Base-by-base conservation (phyloP, 2,113 vertebrate species). In the Poeciliopsis prolifica region DNA sequence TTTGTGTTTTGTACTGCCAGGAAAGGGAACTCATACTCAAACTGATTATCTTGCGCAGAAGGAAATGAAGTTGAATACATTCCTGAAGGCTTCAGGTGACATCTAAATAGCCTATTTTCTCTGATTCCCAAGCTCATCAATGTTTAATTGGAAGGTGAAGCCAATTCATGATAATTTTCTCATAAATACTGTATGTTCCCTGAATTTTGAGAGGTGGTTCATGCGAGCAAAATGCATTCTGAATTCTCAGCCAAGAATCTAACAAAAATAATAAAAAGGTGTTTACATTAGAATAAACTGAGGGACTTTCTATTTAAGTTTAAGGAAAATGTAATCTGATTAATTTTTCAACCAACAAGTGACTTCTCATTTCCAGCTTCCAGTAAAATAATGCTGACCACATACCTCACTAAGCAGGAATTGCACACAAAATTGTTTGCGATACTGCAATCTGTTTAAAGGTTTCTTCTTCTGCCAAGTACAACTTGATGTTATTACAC, bases 401-500 rank as follows among this genome's bases (percentile, higher is more conserved):
- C 74, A 71, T 70, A 33, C 33, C 69, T 71, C n/a, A 26, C 60
- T 24, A 61, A 65, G 64, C 33, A 60, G 65, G 3, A 29, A 54
- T 37, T 22, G n/a, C 1, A 31, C 58, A 60, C 15, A 77, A 19
- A 76, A 61, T 0, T 79, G 64, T 40, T 19, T 1, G 0, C 70
- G 1, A 28, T 28, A 0, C 67, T 12, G 68, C 64, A 12, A 19
- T 54, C 19, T 54, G 51, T 66, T n/a, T 67, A 62, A 67, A 66
- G 19, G 67, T 22, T 77, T 63, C 51, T 37, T 40, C 58, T 73
- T 54, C 61, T 62, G 72, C 62, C 70, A 70, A 75, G 65, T 75
- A 81, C 7, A 17, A 66, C 65, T 72, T 60, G 70, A 60, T 31
- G 62, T 68, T 40, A 74, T 75, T 75, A 61, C 54, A 70, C 60